phyloP scores from a whole-genome alignment of 2,888 invertebrate genomes.

The Drosophila lutescens region DNA sequence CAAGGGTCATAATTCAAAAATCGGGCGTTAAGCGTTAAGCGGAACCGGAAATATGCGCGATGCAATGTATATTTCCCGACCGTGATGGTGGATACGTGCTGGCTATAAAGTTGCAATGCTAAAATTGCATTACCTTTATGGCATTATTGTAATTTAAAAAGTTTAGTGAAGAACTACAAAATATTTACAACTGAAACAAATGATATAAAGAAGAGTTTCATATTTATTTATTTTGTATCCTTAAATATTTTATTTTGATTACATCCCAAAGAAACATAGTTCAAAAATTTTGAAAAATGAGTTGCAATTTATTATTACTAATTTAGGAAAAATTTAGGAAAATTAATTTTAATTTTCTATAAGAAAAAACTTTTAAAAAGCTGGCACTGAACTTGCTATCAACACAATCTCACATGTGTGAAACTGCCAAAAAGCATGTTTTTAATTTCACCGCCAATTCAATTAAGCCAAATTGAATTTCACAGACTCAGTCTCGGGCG shows the following conservation, averaged over 20 bases:
- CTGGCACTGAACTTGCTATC: neutral
- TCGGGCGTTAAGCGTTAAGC: constrained; percentile 41
- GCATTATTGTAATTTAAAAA: neutral
- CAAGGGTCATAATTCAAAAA: constrained; percentile 64
- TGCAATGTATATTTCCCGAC: constrained; percentile 52
- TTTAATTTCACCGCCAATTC: constrained; percentile 46
- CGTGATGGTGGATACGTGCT: neutral
- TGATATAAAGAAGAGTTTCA: no score
- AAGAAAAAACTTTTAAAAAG: no score
- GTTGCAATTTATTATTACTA: no score
- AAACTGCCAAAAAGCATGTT: neutral
- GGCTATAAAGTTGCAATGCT: neutral
- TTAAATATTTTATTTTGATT: neutral
- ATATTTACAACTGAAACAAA: no score
- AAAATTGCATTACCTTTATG: neutral
- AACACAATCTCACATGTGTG: neutral
- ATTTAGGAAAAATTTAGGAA: no score
- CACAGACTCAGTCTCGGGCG: constrained; percentile 15
- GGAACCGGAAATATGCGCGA: constrained; percentile 62
- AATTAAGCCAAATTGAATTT: constrained; percentile 69
- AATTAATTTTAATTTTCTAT: no score
- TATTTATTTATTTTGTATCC: no score
- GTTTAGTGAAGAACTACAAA: no score
- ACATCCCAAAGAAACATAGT: no score
- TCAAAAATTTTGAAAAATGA: no score